phyloP scores from a whole-genome alignment of 2,797 vertebrate species.

The Masticophis lateralis region DNA sequence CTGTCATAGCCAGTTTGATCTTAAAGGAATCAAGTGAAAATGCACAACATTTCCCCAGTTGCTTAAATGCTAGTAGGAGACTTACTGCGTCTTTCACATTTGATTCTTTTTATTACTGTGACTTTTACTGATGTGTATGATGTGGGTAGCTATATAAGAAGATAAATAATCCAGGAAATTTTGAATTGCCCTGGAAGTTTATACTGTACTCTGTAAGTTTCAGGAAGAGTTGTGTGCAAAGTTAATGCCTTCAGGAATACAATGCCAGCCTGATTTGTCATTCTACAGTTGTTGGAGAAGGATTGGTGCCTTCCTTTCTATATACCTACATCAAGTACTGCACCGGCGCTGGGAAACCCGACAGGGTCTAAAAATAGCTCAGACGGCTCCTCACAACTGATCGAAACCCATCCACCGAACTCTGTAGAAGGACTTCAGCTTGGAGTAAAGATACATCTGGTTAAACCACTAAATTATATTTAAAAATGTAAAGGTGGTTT shows the following conservation, averaged over 20 bases:
- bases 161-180: background rate
- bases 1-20: background rate
- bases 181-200: background rate
- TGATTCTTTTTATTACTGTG: background rate
- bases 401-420: background rate
- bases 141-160: no score
- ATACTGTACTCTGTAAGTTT: background rate
- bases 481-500: background rate
- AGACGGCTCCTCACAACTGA: background rate
- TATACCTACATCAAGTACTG: background rate
- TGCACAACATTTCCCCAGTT: background rate
- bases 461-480: background rate
- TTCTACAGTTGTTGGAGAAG: background rate
- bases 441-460: background rate
- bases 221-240: background rate
- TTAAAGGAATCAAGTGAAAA: background rate
- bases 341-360: background rate
- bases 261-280: background rate
- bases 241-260: background rate
- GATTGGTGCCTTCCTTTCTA: background rate
- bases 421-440: background rate
- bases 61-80: background rate
- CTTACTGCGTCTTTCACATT: background rate
- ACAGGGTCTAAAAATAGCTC: background rate
- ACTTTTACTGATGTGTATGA: background rate